Evolutionary conservation across 2,113 vertebrate species (phyloP).

Genomic region (Riparia riparia): DNA sequence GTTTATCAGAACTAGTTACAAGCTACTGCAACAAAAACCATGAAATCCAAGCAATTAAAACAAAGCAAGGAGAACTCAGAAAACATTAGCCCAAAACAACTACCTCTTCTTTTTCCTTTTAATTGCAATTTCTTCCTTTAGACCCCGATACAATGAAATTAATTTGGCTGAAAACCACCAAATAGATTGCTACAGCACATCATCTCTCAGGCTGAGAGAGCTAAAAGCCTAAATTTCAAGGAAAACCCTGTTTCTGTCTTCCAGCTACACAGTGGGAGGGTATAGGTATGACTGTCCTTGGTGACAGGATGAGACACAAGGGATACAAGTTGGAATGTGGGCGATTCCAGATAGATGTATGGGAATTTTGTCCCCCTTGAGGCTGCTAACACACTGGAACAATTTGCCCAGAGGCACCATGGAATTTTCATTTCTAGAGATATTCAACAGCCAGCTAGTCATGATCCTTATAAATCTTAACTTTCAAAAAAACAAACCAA

Average conservation of each 20-base stretch:
- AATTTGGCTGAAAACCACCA: background rate
- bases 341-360: accelerated
- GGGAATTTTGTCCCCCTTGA: background rate
- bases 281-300: background rate
- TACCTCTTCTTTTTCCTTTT: background rate
- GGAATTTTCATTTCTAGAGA: background rate
- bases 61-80: background rate
- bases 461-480: background rate
- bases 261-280: background rate
- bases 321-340: background rate
- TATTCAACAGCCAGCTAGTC: background rate
- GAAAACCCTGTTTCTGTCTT: background rate
- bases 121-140: background rate
- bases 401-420: background rate
- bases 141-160: background rate
- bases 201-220: background rate
- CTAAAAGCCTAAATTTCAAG: background rate
- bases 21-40: background rate
- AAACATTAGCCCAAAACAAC: background rate
- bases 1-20: background rate
- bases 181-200: background rate
- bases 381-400: background rate
- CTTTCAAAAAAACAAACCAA: background rate
- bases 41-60: background rate
- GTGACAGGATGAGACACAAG: background rate